Evolutionary conservation across 2,797 vertebrate genomes (phyloP), one percentile per base, ranked within the genome.

Genomic region (Rhynchotus rufescens): DNA sequence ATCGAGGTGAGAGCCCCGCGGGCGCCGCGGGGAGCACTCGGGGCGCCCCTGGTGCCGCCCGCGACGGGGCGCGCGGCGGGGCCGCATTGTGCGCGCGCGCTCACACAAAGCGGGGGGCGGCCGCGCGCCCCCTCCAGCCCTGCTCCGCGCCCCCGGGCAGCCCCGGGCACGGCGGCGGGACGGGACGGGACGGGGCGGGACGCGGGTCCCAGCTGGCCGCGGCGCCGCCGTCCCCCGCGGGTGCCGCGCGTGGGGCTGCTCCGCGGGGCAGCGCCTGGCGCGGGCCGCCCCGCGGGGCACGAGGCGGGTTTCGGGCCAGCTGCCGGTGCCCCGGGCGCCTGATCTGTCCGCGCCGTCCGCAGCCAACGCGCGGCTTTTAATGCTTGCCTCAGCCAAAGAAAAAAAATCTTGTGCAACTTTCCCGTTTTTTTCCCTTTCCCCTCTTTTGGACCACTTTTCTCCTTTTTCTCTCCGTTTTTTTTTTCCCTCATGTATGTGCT

Each of bases 101-200:
- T 9, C 45, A 49, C 89, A 94, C 93, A 94, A 95, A 95, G 93
- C 79, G 71, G 68, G 30, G 64, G 40, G 61, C n/a, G n/a, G n/a
- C n/a, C n/a, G n/a, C 47, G 47, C 47, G 71, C 73, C 22, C 64
- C 69, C 51, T n/a, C 56, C 40, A 56, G 56, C 91, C n/a, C n/a
- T n/a, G n/a, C n/a, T n/a, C n/a, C n/a, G n/a, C n/a, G n/a, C n/a
- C n/a, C n/a, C n/a, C n/a, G n/a, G n/a, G n/a, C n/a, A n/a, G n/a
- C n/a, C n/a, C n/a, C n/a, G n/a, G n/a, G n/a, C n/a, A n/a, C n/a
- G n/a, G n/a, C n/a, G 42, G 8, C 42, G 42, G 42, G 42, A 36
- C 26, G 19, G 38, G 2, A 6, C 13, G 61, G 6, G 26, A 9
- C 30, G 11, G 20, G 38, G n/a, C 28, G 9, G 14, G 40, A 11